Percentiles rank a stretch among this genome's conserved stretches.
phyloP scores from a whole-genome alignment of 35 echinoderm and acorn worm genomes.

The Apostichopus californicus region DNA sequence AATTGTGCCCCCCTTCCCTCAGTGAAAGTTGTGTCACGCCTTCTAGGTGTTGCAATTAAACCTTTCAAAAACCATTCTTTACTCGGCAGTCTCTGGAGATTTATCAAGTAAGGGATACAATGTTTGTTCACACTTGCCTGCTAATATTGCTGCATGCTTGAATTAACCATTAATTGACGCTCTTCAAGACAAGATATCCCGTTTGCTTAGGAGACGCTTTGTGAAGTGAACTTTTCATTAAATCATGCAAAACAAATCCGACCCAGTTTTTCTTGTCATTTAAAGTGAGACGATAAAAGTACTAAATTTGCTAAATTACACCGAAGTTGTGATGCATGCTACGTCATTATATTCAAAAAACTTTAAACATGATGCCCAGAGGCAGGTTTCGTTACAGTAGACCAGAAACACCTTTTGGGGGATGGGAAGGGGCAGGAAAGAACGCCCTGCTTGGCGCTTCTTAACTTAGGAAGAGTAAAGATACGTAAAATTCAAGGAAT shows the following conservation, averaged over 20 bases:
- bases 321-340: neutral
- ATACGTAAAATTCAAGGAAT: too few species aligned
- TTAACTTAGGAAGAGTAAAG: too few species aligned
- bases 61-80: neutral
- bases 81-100: neutral
- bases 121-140: conserved; percentile 17
- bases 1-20: neutral
- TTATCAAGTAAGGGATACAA: conserved; percentile 18
- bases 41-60: conserved; percentile 7
- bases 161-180: conserved; percentile 6
- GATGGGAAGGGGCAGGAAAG: too few species aligned
- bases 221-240: conserved; percentile 6
- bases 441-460: too few species aligned
- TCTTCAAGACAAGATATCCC: conserved; percentile 8
- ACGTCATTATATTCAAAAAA: too few species aligned
- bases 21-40: neutral
- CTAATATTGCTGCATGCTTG: conserved; percentile 1
- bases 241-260: conserved; percentile 14
- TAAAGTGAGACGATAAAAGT: neutral
- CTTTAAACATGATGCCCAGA: too few species aligned
- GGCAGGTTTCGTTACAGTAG: too few species aligned
- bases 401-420: too few species aligned
- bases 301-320: neutral
- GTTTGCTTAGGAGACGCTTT: neutral
- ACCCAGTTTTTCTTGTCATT: conserved; percentile 1